Evolutionary conservation across 2,888 invertebrate species (phyloP), one percentile per base, ranked within the genome.

Genomic region (Drosophila mimetica): DNA sequence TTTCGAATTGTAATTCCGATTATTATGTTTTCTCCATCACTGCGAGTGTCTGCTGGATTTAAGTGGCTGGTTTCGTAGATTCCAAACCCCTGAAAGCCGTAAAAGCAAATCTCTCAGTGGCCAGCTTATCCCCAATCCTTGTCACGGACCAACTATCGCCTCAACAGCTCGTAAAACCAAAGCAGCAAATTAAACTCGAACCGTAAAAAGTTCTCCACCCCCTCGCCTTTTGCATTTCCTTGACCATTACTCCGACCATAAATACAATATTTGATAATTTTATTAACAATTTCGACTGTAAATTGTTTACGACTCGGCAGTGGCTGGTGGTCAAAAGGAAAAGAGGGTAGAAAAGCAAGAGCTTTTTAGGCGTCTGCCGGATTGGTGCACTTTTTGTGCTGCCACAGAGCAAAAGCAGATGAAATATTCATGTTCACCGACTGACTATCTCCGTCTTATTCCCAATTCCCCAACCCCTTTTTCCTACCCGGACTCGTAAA

Each of bases 181-280:
- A 85, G 82, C 85, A 81, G 87, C 85, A 79, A 85, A 86, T 81
- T 81, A 86, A 82, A 74, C 82, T 70, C 79, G 52, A 64, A 69
- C 57, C 86, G 74, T 86, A 81, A 86, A 86, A 86, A 71, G 30
- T 18, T n/a, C 6, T 2, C 4, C n/a, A 0, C 14, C 18, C 14
- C 64, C 50, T n/a, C n/a, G n/a, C n/a, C 3, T 2, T 25, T 7
- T 14, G 13, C 46, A 6, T 30, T 18, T 66, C 44, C 72, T 39
- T 34, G 32, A 28, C 41, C 86, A 75, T 86, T 76, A 65, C 67
- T 59, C 71, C 75, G 82, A 85, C 75, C 82, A 79, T 88, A 88
- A 83, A 88, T 85, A 83, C 86, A 86, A 87, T 83, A 88, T 88
- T 85, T 88, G 88, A 88, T 85, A 86, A 85, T 85, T 86, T 88